Conservation (phyloP, 2,113 vertebrate species). For the Xiphorhynchus elegans region DNA sequence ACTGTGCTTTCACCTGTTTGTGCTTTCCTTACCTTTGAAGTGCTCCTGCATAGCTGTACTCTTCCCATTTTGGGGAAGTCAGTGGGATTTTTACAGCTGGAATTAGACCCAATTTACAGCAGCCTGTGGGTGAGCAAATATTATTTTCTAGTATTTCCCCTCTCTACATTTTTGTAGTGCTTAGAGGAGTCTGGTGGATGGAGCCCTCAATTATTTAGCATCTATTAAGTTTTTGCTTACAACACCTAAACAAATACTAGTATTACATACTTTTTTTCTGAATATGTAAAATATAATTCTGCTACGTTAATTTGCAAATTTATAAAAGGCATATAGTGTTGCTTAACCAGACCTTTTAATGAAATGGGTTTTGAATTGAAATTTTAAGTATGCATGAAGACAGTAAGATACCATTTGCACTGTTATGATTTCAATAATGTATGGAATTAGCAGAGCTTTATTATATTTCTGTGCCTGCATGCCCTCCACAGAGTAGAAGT, state of each 20-base stretch:
- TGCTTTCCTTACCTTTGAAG: background rate
- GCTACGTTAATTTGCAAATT: background rate
- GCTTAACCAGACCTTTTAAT: constrained; percentile 60
- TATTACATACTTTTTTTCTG: background rate
- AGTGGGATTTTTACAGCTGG: background rate
- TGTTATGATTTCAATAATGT: constrained; percentile 77
- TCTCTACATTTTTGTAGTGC: background rate
- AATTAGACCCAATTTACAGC: background rate
- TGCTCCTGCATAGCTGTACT: background rate
- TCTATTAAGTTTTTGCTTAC: constrained; percentile 23
- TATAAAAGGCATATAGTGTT: constrained; percentile 15
- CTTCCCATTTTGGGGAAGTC: background rate
- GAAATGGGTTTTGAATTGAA: constrained; percentile 69
- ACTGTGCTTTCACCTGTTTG: background rate
- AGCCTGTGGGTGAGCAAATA: background rate
- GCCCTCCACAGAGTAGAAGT: constrained; percentile 70
- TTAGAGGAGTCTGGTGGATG: background rate
- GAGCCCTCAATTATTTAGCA: constrained; percentile 15
- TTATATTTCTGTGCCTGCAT: constrained; percentile 71
- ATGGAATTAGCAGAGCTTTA: constrained; percentile 78
- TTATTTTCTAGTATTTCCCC: background rate
- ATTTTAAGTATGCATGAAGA: constrained; percentile 73
- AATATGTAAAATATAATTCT: background rate
- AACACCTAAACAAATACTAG: background rate
- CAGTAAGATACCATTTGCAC: constrained; percentile 69